Evolutionary conservation across 2,888 invertebrate species (phyloP).

Genomic region (Portevinia maculata): DNA sequence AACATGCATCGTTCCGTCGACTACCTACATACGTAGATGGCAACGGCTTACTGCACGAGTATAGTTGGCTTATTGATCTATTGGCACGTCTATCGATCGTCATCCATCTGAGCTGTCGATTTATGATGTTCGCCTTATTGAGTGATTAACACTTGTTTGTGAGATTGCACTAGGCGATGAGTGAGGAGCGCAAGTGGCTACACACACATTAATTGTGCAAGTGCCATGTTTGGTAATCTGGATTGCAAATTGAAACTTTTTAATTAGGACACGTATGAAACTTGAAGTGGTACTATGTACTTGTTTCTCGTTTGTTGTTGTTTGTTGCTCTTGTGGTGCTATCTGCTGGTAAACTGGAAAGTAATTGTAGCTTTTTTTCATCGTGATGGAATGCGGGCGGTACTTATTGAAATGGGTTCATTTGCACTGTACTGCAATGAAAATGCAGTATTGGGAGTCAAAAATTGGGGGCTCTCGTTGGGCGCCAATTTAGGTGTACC

Average conservation of each 20-base stretch:
- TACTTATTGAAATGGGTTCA: no score
- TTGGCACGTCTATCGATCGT: constrained; percentile 54
- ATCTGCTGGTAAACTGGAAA: no score
- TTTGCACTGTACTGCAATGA: no score
- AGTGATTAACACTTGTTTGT: constrained; percentile 62
- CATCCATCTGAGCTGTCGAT: constrained; percentile 56
- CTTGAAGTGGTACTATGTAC: not conserved
- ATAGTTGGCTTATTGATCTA: constrained; percentile 48
- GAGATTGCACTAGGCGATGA: constrained; percentile 22
- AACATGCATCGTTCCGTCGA: not conserved
- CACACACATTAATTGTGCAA: constrained; percentile 24
- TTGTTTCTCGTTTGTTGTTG: not conserved
- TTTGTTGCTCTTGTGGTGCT: not conserved
- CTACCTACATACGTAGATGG: not conserved
- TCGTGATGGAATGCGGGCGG: no score
- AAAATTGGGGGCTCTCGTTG: no score
- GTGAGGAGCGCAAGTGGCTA: not conserved
- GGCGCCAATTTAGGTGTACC: no score
- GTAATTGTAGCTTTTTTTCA: no score
- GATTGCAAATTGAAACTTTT: constrained; percentile 24
- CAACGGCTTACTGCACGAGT: not conserved
- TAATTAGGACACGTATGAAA: constrained; percentile 7
- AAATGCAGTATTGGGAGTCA: no score
- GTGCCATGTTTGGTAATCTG: constrained; percentile 19
- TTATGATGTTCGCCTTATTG: constrained; percentile 54